Percentiles rank a stretch among this genome's conserved stretches.
phyloP scores from a whole-genome alignment of 2,888 invertebrate genomes.

The Anarsia innoxiella region DNA sequence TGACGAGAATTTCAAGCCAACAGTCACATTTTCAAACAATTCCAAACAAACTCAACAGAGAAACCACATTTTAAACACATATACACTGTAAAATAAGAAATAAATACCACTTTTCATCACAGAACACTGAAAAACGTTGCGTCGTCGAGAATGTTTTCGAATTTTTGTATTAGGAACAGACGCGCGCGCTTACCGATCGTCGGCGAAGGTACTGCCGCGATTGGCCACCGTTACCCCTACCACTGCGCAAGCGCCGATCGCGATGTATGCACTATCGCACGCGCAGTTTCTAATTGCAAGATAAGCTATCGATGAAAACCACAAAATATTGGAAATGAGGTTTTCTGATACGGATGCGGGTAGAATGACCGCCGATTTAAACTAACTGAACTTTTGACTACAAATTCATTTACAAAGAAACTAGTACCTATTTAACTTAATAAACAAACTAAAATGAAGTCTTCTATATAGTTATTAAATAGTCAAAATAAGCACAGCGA shows the following conservation, averaged over 20 bases:
- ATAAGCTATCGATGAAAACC: conserved; percentile 49
- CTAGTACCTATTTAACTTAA: no score
- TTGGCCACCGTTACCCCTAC: conserved; percentile 42
- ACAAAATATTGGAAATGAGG: no score
- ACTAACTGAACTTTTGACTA: no score
- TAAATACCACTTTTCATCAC: conserved; percentile 2
- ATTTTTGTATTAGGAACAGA: conserved; percentile 26
- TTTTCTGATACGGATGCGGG: no score
- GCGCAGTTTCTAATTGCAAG: conserved; percentile 39
- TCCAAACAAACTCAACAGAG: conserved; percentile 34
- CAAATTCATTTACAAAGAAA: no score
- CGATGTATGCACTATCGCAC: conserved; percentile 7
- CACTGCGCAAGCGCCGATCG: no score
- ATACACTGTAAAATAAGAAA: conserved; percentile 2
- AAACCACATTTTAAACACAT: conserved; percentile 31
- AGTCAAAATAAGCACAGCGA: no score
- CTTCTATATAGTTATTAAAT: no score
- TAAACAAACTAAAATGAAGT: no score
- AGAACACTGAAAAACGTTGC: neutral
- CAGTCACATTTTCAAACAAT: conserved; percentile 70
- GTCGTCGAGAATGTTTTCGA: conserved; percentile 31
- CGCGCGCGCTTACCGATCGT: conserved; percentile 39
- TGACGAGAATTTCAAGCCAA: conserved; percentile 33
- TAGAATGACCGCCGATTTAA: no score
- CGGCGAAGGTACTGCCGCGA: conserved; percentile 49